Evolutionary conservation across 1,140 invertebrate species (phyloP), one percentile per base, ranked within the genome.

Genomic region (Papilio aristodemus): DNA sequence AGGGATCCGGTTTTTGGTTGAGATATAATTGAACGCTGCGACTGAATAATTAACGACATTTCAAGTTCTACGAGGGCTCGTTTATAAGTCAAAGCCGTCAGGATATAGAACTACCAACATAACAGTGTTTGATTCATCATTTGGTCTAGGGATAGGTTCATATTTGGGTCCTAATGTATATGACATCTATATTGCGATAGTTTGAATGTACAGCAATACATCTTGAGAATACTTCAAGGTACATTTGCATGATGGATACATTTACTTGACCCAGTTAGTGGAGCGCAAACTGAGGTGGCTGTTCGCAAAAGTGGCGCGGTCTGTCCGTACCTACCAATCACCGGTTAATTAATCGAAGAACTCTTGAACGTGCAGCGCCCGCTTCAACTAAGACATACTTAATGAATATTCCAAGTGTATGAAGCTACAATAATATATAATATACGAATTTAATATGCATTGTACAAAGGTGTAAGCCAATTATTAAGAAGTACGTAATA

Each of bases 331-430:
- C 19, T 74, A 76, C 69, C 77, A 75, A 80, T 76, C 70, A 76
- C 75, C 76, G 75, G 78, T 78, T 80, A 80, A 80, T 80, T 78
- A 80, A 78, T 77, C 67, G 36, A 43, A 43, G 71, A 72, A 46
- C 54, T 39, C 60, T 63, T 39, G 38, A 63, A 19, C 37, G 60
- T 39, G 60, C 60, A 41, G 60, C 38, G 36, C 37, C 7, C 17
- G 5, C 36, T n/a, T 7, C 17, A 39, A 41, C 60, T 25, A 25
- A 39, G 60, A 63, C 60, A 39, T 13, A 63, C 11, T 41, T 63
- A 17, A 43, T 39, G 19, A 25, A 38, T 38, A 39, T 41, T 39
- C 17, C 19, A 17, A 60, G 13, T 38, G 36, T 54, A 19, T 54
- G 22, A 11, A 32, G 6, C 27, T 3, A 6, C 27, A 3, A 32